Evolutionary conservation across 2,888 invertebrate species (phyloP).

Genomic region (Strigamia maritima): DNA sequence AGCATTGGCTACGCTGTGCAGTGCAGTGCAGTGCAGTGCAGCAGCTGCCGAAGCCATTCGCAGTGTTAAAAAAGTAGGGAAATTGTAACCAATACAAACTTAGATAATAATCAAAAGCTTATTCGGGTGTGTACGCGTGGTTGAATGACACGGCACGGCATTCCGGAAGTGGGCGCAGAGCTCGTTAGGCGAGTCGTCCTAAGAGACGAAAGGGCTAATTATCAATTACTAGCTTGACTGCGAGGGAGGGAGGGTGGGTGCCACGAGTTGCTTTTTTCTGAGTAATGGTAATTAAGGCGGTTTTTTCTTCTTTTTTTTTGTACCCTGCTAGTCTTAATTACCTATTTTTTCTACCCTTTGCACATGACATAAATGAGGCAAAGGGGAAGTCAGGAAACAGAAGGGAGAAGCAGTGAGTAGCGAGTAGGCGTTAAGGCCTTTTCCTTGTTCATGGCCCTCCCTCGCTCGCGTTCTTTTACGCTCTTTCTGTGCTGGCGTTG

Average conservation of each 20-base stretch:
- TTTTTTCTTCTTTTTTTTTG: background rate
- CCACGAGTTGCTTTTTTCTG: background rate
- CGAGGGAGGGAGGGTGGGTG: too few species aligned
- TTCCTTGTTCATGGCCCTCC: background rate
- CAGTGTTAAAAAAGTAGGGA: too few species aligned
- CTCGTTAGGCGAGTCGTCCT: background rate
- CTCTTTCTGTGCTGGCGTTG: background rate
- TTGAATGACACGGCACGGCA: too few species aligned
- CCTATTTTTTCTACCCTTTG: background rate
- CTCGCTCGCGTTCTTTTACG: background rate
- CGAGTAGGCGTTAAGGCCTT: background rate
- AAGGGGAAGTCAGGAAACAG: background rate
- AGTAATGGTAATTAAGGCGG: background rate
- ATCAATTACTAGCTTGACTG: background rate
- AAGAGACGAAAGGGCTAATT: background rate
- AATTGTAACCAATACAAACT: too few species aligned
- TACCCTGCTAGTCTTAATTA: background rate
- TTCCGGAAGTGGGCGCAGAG: background rate
- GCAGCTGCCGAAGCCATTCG: too few species aligned
- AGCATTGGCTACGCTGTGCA: too few species aligned
- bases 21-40: too few species aligned
- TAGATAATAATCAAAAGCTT: too few species aligned
- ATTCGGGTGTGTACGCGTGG: too few species aligned
- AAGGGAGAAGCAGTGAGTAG: background rate
- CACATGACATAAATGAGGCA: slow-evolving; percentile 3